These are phyloP conservation scores for Microhierax caerulescens DNA, from an alignment of 2,797 vertebrate genomes.

Conservation along the genomic window DNA sequence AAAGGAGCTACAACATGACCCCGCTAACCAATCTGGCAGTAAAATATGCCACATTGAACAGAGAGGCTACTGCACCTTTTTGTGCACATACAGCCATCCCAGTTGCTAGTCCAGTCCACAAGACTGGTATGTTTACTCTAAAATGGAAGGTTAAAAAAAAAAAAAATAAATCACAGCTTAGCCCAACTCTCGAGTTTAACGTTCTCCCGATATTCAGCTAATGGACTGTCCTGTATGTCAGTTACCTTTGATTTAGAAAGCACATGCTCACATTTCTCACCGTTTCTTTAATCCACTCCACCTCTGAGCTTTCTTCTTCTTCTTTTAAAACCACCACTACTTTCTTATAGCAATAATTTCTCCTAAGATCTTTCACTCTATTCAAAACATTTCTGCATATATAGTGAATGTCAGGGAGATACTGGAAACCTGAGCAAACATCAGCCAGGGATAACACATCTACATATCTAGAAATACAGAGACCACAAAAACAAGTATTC, in stretches of 20 bases:
- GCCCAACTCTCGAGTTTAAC: not conserved
- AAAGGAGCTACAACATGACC: not conserved
- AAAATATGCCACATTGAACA: fast-evolving
- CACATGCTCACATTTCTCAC: not conserved
- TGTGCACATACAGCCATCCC: not conserved
- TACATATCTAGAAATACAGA: not conserved
- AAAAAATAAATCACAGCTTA: not conserved
- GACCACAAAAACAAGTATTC: not conserved
- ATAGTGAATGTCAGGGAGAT: not conserved
- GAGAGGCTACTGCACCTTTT: not conserved
- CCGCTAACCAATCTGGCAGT: not conserved
- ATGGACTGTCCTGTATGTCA: not conserved
- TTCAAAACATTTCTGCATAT: not conserved
- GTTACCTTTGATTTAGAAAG: not conserved
- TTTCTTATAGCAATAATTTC: not conserved
- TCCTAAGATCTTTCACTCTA: not conserved
- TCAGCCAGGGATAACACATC: not conserved
- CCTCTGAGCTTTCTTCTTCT: not conserved
- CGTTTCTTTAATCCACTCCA: not conserved
- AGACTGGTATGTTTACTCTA: not conserved
- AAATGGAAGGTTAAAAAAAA: not conserved
- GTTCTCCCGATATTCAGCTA: not conserved
- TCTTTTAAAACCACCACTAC: not conserved
- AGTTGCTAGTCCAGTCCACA: not conserved
- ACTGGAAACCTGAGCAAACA: not conserved